These are phyloP conservation scores for Polydrusus cervinus DNA, from an alignment of 2,888 invertebrate species.

Conservation along the genomic window DNA sequence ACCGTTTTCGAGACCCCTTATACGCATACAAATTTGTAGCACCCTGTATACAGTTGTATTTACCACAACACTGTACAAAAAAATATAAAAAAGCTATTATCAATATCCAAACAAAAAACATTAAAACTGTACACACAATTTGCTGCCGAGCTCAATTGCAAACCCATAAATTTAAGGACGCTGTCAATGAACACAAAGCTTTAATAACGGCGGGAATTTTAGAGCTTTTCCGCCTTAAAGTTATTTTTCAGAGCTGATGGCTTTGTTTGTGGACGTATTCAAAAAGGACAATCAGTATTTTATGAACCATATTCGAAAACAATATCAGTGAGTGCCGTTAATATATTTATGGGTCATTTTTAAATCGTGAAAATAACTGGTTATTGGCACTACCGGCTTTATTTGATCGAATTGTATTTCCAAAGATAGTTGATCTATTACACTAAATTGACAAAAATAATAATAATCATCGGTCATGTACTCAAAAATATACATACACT, in stretches of 20 bases:
- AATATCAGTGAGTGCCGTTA: slow-evolving; percentile 30
- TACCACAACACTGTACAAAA: too few species aligned
- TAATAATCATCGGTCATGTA: too few species aligned
- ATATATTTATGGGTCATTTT: slow-evolving; percentile 42
- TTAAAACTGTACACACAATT: slow-evolving; percentile 12
- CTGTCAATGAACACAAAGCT: slow-evolving; percentile 36
- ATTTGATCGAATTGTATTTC: slow-evolving; percentile 3
- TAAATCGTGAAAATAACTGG: slow-evolving; percentile 10
- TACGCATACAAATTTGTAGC: too few species aligned
- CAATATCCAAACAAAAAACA: background rate
- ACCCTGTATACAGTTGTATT: too few species aligned
- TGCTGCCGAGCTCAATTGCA: slow-evolving; percentile 23
- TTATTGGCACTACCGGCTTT: background rate
- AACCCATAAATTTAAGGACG: slow-evolving; percentile 30
- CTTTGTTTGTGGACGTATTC: slow-evolving; percentile 23
- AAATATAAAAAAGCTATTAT: too few species aligned
- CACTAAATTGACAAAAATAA: too few species aligned
- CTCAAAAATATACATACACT: too few species aligned
- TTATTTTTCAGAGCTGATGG: slow-evolving; percentile 33
- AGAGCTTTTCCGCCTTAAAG: slow-evolving; percentile 32
- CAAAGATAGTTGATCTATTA: background rate
- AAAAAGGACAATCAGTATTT: slow-evolving; percentile 29
- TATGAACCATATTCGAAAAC: slow-evolving; percentile 33
- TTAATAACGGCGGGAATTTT: slow-evolving; percentile 30
- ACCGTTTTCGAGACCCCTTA: too few species aligned